Evolutionary conservation across 2,888 invertebrate genomes (phyloP).

Genomic region (Altica lythri): DNA sequence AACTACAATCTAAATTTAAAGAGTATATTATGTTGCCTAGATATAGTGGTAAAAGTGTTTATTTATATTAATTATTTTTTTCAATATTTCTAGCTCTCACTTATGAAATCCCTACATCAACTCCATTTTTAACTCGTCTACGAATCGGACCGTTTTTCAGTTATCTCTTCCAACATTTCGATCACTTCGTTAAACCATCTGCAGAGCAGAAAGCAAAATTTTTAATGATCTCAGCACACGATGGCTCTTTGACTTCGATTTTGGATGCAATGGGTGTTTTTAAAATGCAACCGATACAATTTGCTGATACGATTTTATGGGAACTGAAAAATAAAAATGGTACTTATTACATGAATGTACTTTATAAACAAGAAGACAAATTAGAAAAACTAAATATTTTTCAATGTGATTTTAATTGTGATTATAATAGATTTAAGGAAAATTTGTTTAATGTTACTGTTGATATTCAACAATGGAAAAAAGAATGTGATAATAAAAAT

Average conservation of each 20-base stretch:
- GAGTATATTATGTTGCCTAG: too few species aligned
- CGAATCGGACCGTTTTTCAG: slow-evolving; percentile 69
- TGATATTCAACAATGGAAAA: neutral
- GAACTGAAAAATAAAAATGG: slow-evolving; percentile 62
- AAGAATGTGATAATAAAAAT: neutral
- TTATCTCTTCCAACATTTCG: slow-evolving; percentile 68
- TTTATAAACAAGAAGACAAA: slow-evolving; percentile 69
- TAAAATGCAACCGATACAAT: slow-evolving; percentile 69
- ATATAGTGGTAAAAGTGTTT: neutral
- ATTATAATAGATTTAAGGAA: slow-evolving; percentile 61
- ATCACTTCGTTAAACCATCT: slow-evolving; percentile 38
- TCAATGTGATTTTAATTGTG: slow-evolving; percentile 69
- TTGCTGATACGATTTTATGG: slow-evolving; percentile 70
- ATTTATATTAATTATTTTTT: slow-evolving; percentile 57
- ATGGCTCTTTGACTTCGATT: slow-evolving; percentile 75
- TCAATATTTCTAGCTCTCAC: neutral
- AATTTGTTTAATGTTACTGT: slow-evolving; percentile 59
- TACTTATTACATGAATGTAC: slow-evolving; percentile 41
- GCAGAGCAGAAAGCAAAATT: slow-evolving; percentile 59
- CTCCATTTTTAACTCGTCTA: slow-evolving; percentile 62
- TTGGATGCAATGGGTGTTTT: slow-evolving; percentile 74
- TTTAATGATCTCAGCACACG: slow-evolving; percentile 79
- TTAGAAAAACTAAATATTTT: slow-evolving; percentile 66
- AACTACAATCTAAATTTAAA: too few species aligned
- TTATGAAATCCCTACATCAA: slow-evolving; percentile 55